Base-by-base conservation (phyloP, 2,888 invertebrate genomes). In the Polymixis flavicincta region DNA sequence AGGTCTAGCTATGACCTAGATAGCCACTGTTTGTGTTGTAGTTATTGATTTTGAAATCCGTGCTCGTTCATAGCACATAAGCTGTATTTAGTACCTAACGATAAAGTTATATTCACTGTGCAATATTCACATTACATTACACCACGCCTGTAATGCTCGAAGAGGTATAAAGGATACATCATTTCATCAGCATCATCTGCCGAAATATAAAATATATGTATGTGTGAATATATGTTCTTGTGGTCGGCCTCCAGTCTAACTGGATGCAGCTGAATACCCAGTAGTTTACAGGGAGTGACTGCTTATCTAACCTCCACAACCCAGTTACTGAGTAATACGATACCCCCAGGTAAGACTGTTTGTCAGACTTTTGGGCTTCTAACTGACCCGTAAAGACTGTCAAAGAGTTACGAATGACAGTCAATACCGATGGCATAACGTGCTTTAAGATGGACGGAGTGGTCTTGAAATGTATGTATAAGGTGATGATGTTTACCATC, bases 1-100 rank as follows among this genome's bases (percentile, higher is more conserved):
- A 77, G 59, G 63, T 63, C 37, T 55, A 48, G 19, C 57, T 82
- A 17, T 63, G 66, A 63, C 78, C 76, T 78, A 76, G 57, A 82
- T 76, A 52, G n/a, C 37, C 37, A 74, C 48, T 52, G 52, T 76
- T 61, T 75, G 82, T 52, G 28, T 63, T 25, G 55, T 52, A 57
- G 76, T 82, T 82, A 78, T 76, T 76, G 77, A 78, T 76, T 78
- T 54, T 22, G 0, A 45, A 76, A 76, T 82, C 66, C 25, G 13
- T 37, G 32, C 28, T 54, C 13, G 13, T 32, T 50, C 65, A 50
- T 65, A 32, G 25, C 8, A 63, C 28, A 9, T 42, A 54, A 42
- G 8, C 54, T 60, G 37, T 11, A 50, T 42, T 7, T 45, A n/a
- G 28, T 66, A 65, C 14, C 17, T 32, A 28, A 57, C 0, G 28